Base-by-base conservation (phyloP, 2,888 invertebrate species). In the Drosophila limbata region DNA sequence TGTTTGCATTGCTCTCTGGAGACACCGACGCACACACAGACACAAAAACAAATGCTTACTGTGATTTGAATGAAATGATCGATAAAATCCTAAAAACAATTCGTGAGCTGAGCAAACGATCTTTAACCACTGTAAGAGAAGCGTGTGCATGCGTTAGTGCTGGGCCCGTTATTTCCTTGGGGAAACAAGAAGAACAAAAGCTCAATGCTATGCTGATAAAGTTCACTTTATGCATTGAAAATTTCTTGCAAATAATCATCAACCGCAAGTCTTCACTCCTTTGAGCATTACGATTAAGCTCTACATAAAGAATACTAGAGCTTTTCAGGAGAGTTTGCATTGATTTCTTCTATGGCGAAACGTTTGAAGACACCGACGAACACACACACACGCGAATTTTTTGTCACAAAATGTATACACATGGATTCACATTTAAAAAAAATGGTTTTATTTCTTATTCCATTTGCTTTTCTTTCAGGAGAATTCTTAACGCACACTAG, bases 401-500 rank as follows among this genome's bases (percentile, higher is more conserved):
- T 39, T 10, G 0, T 19, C 45, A 47, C 25, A 35, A 17, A 21
- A 25, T 52, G 5, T 31, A 28, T 10, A 67, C 45, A 47, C 55
- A 53, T 47, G 31, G 13, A 11, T 50, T 59, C 47, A 62, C 70
- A 70, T 84, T 83, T 86, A 78, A 86, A 84, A 83, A 83, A 84
- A 80, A 75, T 66, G 73, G 66, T 80, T 88, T 83, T 83, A 80
- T 88, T 55, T 88, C 56, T 67, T 74, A 65, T 82, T 79, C 68
- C 71, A 67, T 86, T 73, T 50, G 56, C 40, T 63, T 65, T 62
- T 25, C 55, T 62, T 74, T 69, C 56, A 59, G 75, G 69, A 85
- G 82, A 82, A 82, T 68, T 79, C 88, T 88, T 85, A 85, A 71
- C 86, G 77, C 83, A 85, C 83, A 83, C 86, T 85, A 81, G 52